Base-by-base conservation (phyloP, 1,140 invertebrate species). In the Thrips palmi region DNA sequence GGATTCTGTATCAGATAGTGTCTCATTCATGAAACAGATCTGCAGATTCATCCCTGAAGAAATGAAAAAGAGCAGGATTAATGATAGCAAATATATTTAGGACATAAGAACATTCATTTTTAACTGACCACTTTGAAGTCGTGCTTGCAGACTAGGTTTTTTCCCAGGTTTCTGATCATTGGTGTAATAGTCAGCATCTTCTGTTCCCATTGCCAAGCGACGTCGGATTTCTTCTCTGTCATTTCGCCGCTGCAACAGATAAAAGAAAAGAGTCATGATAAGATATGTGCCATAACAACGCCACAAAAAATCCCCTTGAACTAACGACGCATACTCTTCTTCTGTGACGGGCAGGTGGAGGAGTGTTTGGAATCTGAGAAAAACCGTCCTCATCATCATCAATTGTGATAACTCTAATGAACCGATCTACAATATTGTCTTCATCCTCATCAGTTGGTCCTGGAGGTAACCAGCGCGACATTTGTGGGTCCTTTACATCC, bases 21-120 rank as follows among this genome's bases (percentile, higher is more conserved):
- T 80, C 52, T 93, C 86, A 57, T 92, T 92, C 81, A 92, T 83
- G 58, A 91, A 91, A 64, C 85, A 87, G 48, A 91, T 88, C 66
- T 92, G 86, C 12, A 91, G 70, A 62, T 89, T 89, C 74, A 80
- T 87, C 37, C 80, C 79, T 84, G 56, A 27, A 62, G 56, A 55
- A 44, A 15, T 3, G 17, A n/a, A 31, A 12, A 39, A 21, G 24
- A 1, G 10, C 31, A 11, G 4, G 18, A 24, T 18, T 31, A 31
- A 31, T 29, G n/a, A 21, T 19, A 42, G 33, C 15, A 18, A n/a
- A 19, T 17, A 30, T 37, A 39, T 52, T 19, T 28, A 37, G 12
- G 2, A 15, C 7, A 32, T 4, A 24, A 28, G 12, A 25, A 6
- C 17, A 28, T 10, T 40, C 12, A 35, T 37, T 34, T 46, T 47